phyloP scores from a whole-genome alignment of 1,140 invertebrate species.

The Monochamus saltuarius region DNA sequence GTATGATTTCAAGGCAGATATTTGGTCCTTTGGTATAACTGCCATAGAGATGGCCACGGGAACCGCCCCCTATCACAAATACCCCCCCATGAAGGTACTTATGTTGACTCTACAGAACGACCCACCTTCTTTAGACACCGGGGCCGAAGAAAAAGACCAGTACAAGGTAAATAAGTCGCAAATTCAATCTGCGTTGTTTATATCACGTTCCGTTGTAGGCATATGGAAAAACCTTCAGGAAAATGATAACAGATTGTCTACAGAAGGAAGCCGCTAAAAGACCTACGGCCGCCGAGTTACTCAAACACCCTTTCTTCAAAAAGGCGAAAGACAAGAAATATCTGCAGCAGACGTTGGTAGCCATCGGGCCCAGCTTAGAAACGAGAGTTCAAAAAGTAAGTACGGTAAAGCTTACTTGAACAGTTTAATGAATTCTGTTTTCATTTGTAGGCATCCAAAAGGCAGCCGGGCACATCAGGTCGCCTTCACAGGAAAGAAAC shows the following conservation, averaged over 20 bases:
- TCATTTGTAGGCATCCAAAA: conserved; percentile 64
- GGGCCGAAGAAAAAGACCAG: conserved; percentile 94
- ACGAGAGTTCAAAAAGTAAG: conserved; percentile 84
- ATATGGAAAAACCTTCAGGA: conserved; percentile 96
- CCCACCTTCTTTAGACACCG: conserved; percentile 94
- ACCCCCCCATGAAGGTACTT: conserved; percentile 98
- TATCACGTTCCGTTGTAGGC: conserved; percentile 51
- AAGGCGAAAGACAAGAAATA: conserved; percentile 98
- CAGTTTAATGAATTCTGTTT: neutral
- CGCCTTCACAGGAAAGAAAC: conserved; percentile 90
- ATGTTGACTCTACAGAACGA: conserved; percentile 99
- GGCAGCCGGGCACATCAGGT: conserved; percentile 88
- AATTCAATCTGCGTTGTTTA: conserved; percentile 1
- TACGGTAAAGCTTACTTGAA: neutral
- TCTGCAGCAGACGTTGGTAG: conserved; percentile 86
- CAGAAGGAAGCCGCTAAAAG: conserved; percentile 94
- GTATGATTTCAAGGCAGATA: conserved; percentile 99
- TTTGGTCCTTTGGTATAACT: conserved; percentile 99
- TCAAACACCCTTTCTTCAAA: conserved; percentile 99
- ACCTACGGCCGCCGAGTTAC: conserved; percentile 94
- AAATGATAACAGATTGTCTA: conserved; percentile 92
- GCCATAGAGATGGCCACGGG: conserved; percentile 99
- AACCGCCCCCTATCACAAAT: conserved; percentile 98
- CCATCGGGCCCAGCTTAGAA: conserved; percentile 83
- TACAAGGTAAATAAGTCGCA: conserved; percentile 66